Conservation (phyloP, 2,888 invertebrate species). For the Ichneumoninae sp. region DNA sequence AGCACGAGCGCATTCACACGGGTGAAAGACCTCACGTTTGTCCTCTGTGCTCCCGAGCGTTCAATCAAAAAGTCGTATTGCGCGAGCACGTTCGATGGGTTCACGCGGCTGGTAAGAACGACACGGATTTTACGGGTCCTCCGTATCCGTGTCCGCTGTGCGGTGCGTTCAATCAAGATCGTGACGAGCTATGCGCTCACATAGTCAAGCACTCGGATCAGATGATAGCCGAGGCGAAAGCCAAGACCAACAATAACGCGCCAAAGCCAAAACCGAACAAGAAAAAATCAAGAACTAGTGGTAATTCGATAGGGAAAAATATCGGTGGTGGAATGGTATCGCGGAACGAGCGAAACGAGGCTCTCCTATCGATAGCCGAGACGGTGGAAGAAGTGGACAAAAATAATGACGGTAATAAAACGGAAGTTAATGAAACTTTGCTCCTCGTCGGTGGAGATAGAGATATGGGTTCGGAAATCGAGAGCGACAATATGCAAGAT, state of each 20-base stretch:
- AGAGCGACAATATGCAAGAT: conserved; percentile 69
- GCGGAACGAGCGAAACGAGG: conserved; percentile 73
- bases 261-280: conserved; percentile 73
- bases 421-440: conserved; percentile 33
- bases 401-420: conserved; percentile 12
- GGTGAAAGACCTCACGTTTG: conserved; percentile 86
- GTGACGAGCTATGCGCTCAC: conserved; percentile 85
- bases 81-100: conserved; percentile 86
- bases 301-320: conserved; percentile 37
- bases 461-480: background rate
- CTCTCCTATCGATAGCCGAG: conserved; percentile 74
- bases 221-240: conserved; percentile 85
- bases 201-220: conserved; percentile 86
- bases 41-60: conserved; percentile 85
- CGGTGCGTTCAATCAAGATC: conserved; percentile 82
- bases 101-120: conserved; percentile 85
- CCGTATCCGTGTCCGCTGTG: conserved; percentile 85
- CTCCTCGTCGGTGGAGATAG: conserved; percentile 32
- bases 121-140: conserved; percentile 80
- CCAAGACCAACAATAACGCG: conserved; percentile 77
- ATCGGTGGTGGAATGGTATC: conserved; percentile 62
- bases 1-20: conserved; percentile 86
- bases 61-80: conserved; percentile 86
- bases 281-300: conserved; percentile 68
- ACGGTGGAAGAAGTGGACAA: conserved; percentile 31